A percentile compares a stretch with the other conserved stretches of the same genome.
These are phyloP conservation scores for Noturus placidus DNA, from an alignment of 2,113 vertebrate species.

Conservation along the genomic window DNA sequence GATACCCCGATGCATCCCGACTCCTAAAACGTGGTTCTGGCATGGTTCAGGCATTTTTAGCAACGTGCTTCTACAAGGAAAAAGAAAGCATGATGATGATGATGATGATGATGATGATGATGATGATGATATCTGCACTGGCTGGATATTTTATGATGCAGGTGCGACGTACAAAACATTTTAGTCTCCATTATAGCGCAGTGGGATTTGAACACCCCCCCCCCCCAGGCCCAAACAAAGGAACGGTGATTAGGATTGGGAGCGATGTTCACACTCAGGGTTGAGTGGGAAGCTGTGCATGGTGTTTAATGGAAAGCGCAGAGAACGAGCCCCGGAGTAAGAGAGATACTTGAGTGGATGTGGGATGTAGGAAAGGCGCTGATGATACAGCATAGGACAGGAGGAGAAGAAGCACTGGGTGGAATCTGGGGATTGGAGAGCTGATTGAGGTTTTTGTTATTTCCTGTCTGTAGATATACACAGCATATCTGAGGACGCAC, in stretches of 20 bases:
- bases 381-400: slow-evolving; percentile 45
- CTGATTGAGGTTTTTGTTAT: slow-evolving; percentile 46
- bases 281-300: not conserved
- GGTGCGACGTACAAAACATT: not conserved
- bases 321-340: slow-evolving; percentile 24
- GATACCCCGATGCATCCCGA: too few relatives aligned
- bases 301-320: slow-evolving; percentile 29
- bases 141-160: not conserved
- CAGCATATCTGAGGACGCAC: slow-evolving; percentile 51
- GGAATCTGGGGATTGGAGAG: slow-evolving; percentile 29
- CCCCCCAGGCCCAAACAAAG: slow-evolving; percentile 24
- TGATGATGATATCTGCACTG: not conserved
- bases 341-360: slow-evolving; percentile 60
- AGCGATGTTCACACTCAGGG: not conserved
- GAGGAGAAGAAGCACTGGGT: slow-evolving; percentile 51
- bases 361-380: slow-evolving; percentile 61
- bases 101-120: not conserved
- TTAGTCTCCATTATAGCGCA: slow-evolving; percentile 9
- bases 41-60: not conserved
- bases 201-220: not conserved
- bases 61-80: not conserved
- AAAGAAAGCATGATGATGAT: not conserved
- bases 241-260: slow-evolving; percentile 21
- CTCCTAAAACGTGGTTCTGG: not conserved
- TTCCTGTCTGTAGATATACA: slow-evolving; percentile 55